Base-by-base conservation (phyloP, 1,140 invertebrate species). In the Meloidogyne exigua region DNA sequence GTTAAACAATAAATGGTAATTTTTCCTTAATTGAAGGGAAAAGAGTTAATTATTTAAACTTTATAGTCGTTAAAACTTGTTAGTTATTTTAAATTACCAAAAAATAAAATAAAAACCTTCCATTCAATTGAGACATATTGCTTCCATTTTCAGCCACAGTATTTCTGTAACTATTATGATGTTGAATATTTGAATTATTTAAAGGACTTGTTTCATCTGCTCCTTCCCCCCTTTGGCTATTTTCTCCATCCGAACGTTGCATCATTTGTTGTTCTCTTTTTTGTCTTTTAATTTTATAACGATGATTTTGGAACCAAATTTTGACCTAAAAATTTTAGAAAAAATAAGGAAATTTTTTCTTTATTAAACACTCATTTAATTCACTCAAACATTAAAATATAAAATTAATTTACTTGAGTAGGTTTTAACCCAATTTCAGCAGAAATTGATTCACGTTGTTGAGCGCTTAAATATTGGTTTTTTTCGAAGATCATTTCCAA, bases 381-480 rank as follows among this genome's bases (percentile, higher is more conserved):
- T 72, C n/a, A n/a, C n/a, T n/a, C n/a, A n/a, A n/a, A n/a, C n/a
- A n/a, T n/a, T 21, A 21, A n/a, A 72, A 2, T n/a, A 2, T 72
- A 25, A 69, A 36, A 12, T 23, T 2, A 11, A 12, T 0, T 26
- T 28, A 95, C 94, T 89, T 96, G 95, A 0, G 94, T 96, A 0
- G 95, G 94, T 0, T 94, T 96, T 39, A 97, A 89, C n/a, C 93
- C 90, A 44, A 97, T 96, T 62, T 95, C 91, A 67, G 92, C 94
- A 0, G 95, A 95, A 62, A 98, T 88, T 85, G 97, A 94, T 88
- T 98, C 96, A 18, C 96, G 89, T 89, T 98, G 95, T 0, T 95
- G 95, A 0, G 95, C 95, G 13, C 93, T 95, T 13, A 98, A 89
- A 87, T 98, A 98, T 66, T 94, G 90, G 87, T 98, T 95, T 86